Conservation (phyloP, 1,140 invertebrate species). For the Caerostris darwini region DNA sequence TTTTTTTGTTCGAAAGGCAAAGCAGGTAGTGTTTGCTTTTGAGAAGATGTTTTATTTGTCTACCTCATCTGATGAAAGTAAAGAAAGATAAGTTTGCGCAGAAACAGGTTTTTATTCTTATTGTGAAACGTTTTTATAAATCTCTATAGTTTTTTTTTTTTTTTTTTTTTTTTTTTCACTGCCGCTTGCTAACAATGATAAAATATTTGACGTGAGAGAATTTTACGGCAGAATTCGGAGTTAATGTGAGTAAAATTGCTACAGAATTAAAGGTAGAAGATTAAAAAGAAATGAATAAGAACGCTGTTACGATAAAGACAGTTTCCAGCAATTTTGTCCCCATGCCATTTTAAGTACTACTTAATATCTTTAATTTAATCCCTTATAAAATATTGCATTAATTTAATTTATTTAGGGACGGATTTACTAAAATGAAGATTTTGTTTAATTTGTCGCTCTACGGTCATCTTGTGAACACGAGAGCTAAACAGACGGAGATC, state of each 20-base stretch:
- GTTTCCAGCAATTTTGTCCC: too few species aligned
- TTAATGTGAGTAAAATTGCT: not conserved
- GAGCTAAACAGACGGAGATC: too few species aligned
- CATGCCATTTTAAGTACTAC: too few species aligned
- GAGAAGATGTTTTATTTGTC: conserved; percentile 7
- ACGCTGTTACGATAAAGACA: too few species aligned
- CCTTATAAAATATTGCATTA: too few species aligned
- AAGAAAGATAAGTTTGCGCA: conserved; percentile 1
- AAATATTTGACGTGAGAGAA: not conserved
- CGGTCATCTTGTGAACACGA: too few species aligned
- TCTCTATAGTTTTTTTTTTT: not conserved
- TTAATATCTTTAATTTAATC: too few species aligned
- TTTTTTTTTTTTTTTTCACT: not conserved
- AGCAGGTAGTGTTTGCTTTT: conserved; percentile 4
- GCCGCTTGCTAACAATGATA: not conserved
- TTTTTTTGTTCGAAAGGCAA: not conserved
- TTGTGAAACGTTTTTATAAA: not conserved
- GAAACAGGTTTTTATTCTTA: conserved; percentile 41
- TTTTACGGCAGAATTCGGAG: not conserved
- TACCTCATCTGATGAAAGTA: conserved; percentile 30
- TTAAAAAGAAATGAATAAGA: not conserved
- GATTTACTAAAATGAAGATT: too few species aligned
- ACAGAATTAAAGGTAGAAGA: not conserved
- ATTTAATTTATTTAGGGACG: too few species aligned
- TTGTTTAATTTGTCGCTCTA: too few species aligned